Base-by-base conservation (phyloP, 1,140 invertebrate genomes). In the Drosophila arawakana region DNA sequence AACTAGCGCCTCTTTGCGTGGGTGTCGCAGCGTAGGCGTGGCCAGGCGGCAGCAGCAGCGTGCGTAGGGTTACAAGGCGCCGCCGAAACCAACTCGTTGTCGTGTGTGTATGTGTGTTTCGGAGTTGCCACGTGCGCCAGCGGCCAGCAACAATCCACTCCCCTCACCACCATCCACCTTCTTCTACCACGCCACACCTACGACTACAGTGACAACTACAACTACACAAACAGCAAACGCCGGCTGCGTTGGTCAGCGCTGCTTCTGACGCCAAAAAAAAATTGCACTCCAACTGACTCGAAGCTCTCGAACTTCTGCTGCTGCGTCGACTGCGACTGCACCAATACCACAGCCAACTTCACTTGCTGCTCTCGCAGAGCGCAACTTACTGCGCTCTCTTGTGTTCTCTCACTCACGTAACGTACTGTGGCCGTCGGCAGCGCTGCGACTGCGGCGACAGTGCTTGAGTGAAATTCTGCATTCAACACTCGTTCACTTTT, bases 1-100 rank as follows among this genome's bases (percentile, higher is more conserved):
- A 91, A 91, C 73, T 60, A 81, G 81, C 83, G 83, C 88, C 88
- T 84, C 81, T 74, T 85, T 81, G 80, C 80, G 80, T 79, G 80
- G 77, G 79, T 76, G 78, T 80, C 73, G 78, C 83, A 76, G 74
- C 74, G 81, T 89, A 89, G 84, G 84, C 84, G 84, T 89, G 84
- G 84, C 81, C 85, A 90, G 74, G 77, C 76, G 80, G 80, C 63
- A 44, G 54, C 39, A 39, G 55, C 18, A 7, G 47, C 15, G 67
- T 61, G 66, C 58, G 61, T 79, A 78, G 67, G 73, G 79, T 66
- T 72, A 71, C 67, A 67, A 50, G 44, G 35, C 72, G 71, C 65
- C 69, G 49, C 57, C 55, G 43, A 68, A 60, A 62, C 62, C 58
- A 47, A 43, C 11, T 43, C 46, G 49, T 52, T 52, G 34, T 41